Conservation (phyloP, 2,888 invertebrate species). For the Piscicola geometra region DNA sequence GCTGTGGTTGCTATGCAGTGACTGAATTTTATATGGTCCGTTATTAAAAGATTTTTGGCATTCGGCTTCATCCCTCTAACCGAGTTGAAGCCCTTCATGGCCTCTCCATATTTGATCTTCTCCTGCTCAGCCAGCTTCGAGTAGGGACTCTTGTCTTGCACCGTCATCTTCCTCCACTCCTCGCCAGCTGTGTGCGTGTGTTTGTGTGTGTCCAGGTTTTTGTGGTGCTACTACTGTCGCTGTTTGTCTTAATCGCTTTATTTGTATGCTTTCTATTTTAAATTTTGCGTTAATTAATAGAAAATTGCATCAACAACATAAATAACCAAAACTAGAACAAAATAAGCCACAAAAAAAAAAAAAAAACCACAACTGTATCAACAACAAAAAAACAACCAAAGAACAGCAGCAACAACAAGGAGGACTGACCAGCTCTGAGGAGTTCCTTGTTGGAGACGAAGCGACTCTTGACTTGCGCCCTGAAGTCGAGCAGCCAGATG, state of each 20-base stretch:
- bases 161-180: conserved; percentile 48
- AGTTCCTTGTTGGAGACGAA: conserved; percentile 48
- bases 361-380: not conserved
- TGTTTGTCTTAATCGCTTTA: not conserved
- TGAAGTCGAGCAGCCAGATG: conserved; percentile 82
- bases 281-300: too few species aligned
- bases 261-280: too few species aligned
- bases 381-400: not conserved
- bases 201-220: too few species aligned
- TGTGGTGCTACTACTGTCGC: not conserved
- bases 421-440: conserved; percentile 35
- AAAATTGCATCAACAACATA: too few species aligned
- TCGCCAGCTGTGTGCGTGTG: conserved; percentile 47
- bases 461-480: conserved; percentile 77
- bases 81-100: conserved; percentile 47
- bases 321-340: too few species aligned
- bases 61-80: too few species aligned
- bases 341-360: too few species aligned
- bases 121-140: conserved; percentile 48
- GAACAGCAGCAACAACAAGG: too few species aligned
- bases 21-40: too few species aligned
- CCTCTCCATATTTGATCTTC: conserved; percentile 51
- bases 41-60: too few species aligned
- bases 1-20: too few species aligned
- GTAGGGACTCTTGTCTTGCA: conserved; percentile 48